Evolutionary conservation across 2,888 invertebrate genomes (phyloP).

Genomic region (Orchestes rusci): DNA sequence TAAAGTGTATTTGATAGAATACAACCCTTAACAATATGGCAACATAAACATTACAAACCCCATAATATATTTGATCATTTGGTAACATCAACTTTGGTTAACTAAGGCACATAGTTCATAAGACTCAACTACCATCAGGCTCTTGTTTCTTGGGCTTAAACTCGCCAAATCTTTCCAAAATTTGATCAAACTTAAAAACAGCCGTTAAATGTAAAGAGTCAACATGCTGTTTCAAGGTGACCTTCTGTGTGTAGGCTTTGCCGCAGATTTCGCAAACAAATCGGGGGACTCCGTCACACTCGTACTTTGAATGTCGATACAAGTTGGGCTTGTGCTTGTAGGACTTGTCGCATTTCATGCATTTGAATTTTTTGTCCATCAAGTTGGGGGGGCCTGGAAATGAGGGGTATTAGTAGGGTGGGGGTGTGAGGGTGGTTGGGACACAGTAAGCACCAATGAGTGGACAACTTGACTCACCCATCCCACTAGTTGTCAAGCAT

Average conservation of each 20-base stretch:
- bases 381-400: neutral
- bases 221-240: slow-evolving; percentile 31
- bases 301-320: slow-evolving; percentile 60
- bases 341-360: slow-evolving; percentile 29
- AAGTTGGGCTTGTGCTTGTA: slow-evolving; percentile 32
- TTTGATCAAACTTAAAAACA: slow-evolving; percentile 25
- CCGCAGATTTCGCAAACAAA: slow-evolving; percentile 31
- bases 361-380: slow-evolving; percentile 26
- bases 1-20: no score
- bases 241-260: slow-evolving; percentile 34
- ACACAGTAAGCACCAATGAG: neutral
- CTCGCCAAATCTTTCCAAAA: slow-evolving; percentile 13
- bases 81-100: no score
- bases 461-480: no score
- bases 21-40: no score
- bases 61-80: no score
- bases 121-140: neutral
- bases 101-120: no score
- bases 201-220: slow-evolving; percentile 27
- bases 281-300: slow-evolving; percentile 62
- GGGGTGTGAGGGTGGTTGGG: neutral
- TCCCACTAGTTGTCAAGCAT: no score
- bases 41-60: no score
- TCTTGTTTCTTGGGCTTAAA: slow-evolving; percentile 11
- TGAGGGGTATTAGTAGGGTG: neutral